Conservation (phyloP, 2,888 invertebrate species). For the Tromatobia lineatoria region DNA sequence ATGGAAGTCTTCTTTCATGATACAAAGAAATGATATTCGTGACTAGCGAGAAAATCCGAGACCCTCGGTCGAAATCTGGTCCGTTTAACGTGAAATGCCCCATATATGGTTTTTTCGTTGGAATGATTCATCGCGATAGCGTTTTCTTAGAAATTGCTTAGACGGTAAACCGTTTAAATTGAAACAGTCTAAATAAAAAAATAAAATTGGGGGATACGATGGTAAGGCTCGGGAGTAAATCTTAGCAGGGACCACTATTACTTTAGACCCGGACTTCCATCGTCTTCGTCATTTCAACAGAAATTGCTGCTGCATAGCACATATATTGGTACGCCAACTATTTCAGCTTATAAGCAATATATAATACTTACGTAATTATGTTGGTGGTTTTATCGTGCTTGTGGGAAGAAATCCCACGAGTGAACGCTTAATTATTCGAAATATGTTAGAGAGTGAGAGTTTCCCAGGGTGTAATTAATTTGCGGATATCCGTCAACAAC, state of each 20-base stretch:
- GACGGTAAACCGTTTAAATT: no score
- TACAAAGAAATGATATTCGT: no score
- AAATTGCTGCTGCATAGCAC: background rate
- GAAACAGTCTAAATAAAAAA: no score
- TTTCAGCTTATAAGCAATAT: conserved; percentile 11
- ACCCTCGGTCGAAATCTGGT: no score
- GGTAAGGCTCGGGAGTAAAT: background rate
- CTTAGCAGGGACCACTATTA: background rate
- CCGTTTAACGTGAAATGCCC: no score
- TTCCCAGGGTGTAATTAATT: conserved; percentile 59
- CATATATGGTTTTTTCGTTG: no score
- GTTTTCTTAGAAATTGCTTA: no score
- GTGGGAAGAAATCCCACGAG: conserved; percentile 31
- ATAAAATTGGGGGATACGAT: no score
- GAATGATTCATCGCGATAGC: no score
- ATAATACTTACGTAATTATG: conserved; percentile 4
- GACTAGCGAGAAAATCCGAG: no score
- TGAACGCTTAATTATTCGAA: conserved; percentile 52
- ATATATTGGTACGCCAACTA: conserved; percentile 17
- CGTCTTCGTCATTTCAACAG: background rate
- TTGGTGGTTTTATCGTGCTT: background rate
- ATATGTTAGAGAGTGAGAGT: conserved; percentile 32
- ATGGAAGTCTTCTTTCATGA: no score
- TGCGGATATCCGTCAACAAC: conserved; percentile 51
- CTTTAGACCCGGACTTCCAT: background rate